Percentiles rank a stretch among this genome's conserved stretches.
These are phyloP conservation scores for Panzeria rudis DNA, from an alignment of 2,888 invertebrate genomes.

Conservation along the genomic window DNA sequence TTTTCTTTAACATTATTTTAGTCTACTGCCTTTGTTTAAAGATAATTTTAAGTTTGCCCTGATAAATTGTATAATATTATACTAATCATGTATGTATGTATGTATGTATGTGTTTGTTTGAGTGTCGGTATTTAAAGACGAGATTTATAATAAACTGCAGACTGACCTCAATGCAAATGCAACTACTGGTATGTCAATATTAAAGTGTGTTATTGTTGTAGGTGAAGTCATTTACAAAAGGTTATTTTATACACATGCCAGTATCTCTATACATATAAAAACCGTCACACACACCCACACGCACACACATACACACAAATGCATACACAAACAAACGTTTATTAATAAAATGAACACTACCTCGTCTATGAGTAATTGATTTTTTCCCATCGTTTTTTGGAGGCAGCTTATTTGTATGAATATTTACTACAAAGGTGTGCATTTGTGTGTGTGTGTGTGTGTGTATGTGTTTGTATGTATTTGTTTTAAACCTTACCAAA, in stretches of 20 bases:
- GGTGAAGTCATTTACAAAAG: conserved; percentile 50
- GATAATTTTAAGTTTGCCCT: not conserved
- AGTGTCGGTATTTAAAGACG: conserved; percentile 22
- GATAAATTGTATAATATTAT: not conserved
- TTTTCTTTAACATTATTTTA: too few species aligned
- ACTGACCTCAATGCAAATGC: conserved; percentile 72
- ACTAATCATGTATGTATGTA: not conserved
- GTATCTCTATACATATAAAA: not conserved
- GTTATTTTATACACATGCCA: conserved; percentile 15
- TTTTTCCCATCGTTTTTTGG: not conserved
- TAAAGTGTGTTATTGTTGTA: conserved; percentile 50
- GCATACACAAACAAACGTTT: not conserved
- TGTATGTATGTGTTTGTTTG: conserved; percentile 15
- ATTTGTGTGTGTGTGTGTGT: not conserved
- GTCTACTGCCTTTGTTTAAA: not conserved
- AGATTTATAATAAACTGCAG: conserved; percentile 69
- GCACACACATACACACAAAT: not conserved
- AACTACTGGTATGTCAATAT: conserved; percentile 67
- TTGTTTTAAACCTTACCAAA: conserved; percentile 11
- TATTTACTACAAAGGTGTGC: conserved; percentile 24
- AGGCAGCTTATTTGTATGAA: conserved; percentile 8
- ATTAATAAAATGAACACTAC: conserved; percentile 9
- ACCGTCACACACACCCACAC: too few species aligned
- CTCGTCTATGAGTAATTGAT: not conserved
- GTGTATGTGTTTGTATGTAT: not conserved